A percentile compares a stretch with the other conserved stretches of the same genome.
These are phyloP conservation scores for Cavia porcellus DNA, from an alignment of 2,113 vertebrate genomes.

Conservation along the genomic window DNA sequence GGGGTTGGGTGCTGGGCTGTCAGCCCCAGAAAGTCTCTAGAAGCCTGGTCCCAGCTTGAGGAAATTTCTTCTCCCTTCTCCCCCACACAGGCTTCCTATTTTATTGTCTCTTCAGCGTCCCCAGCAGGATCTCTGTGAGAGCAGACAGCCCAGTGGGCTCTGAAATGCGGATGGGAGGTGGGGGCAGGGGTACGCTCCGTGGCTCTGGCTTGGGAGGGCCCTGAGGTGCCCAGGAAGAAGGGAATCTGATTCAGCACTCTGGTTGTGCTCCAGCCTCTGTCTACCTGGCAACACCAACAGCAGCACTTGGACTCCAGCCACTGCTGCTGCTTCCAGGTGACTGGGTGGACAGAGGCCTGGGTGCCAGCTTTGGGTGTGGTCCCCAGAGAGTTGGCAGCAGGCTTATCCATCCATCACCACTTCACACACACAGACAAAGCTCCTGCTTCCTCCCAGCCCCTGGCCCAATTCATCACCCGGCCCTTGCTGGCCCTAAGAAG, in stretches of 20 bases:
- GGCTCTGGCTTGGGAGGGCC: not conserved
- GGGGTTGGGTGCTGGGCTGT: not conserved
- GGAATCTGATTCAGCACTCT: conserved; percentile 54
- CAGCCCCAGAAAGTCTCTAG: not conserved
- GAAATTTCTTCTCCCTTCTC: not conserved
- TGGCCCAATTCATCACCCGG: not conserved
- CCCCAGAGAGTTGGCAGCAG: not conserved
- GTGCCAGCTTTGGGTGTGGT: not conserved
- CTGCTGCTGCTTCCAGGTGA: not conserved
- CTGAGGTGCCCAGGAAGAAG: not conserved
- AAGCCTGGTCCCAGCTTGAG: not conserved
- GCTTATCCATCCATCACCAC: not conserved
- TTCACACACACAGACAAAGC: not conserved
- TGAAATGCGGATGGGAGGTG: not conserved
- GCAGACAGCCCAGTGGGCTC: conserved; percentile 14
- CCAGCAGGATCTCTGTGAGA: not conserved
- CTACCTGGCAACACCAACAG: not conserved
- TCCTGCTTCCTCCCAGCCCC: not conserved
- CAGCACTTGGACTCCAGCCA: not conserved
- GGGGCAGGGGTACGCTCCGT: not conserved
- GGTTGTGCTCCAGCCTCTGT: not conserved
- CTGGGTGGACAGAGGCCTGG: not conserved
- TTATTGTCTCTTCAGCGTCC: not conserved
- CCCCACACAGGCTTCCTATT: not conserved
- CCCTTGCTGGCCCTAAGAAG: not conserved